Evolutionary conservation across 2,888 invertebrate genomes (phyloP).

Genomic region (Andrena flavipes): DNA sequence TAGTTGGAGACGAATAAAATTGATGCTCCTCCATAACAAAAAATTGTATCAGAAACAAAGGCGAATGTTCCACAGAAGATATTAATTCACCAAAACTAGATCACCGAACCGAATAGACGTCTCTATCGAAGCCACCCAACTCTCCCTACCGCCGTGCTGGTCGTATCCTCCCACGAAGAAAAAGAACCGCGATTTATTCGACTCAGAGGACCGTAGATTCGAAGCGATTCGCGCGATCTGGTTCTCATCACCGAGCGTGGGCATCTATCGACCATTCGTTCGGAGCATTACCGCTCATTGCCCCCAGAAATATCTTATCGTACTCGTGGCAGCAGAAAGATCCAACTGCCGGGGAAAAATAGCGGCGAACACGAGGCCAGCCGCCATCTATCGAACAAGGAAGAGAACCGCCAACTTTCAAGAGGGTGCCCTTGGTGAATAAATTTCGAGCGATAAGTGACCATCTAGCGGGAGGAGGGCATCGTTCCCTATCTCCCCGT

Average conservation of each 20-base stretch:
- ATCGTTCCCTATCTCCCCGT: neutral
- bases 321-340: slow-evolving; percentile 27
- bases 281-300: slow-evolving; percentile 19
- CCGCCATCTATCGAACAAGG: neutral
- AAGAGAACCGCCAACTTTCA: slow-evolving; percentile 2
- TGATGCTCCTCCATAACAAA: too few relatives aligned
- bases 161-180: neutral
- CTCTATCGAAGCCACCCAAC: slow-evolving; percentile 3
- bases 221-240: slow-evolving; percentile 29
- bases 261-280: slow-evolving; percentile 33
- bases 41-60: too few relatives aligned
- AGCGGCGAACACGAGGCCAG: slow-evolving; percentile 14
- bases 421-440: neutral
- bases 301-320: slow-evolving; percentile 45
- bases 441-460: slow-evolving; percentile 26
- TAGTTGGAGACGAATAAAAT: too few relatives aligned
- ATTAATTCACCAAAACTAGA: neutral
- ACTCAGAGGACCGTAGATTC: slow-evolving; percentile 1
- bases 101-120: neutral
- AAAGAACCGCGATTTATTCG: slow-evolving; percentile 18
- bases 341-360: slow-evolving; percentile 35
- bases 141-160: neutral
- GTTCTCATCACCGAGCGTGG: slow-evolving; percentile 49
- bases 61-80: neutral
- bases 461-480: slow-evolving; percentile 7